Evolutionary conservation across 2,888 invertebrate genomes (phyloP), one percentile per base, ranked within the genome.

Genomic region (Macrophya annulata): DNA sequence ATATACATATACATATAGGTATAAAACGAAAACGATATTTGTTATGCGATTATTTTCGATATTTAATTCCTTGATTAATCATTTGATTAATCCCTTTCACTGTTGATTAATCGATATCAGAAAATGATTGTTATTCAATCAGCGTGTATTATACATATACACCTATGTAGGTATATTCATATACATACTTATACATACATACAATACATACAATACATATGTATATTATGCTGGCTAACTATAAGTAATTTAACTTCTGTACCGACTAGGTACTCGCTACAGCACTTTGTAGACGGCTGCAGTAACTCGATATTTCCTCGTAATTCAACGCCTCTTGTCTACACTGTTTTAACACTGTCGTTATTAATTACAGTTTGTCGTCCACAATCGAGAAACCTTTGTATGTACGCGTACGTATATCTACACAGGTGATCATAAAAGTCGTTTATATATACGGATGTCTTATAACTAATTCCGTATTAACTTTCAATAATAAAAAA

Each of bases 241-340:
- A n/a, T 31, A 74, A 74, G 72, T 74, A 74, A 45, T 43, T 74
- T 45, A 74, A 25, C 72, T 74, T 45, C 10, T 74, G 21, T 40
- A 74, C 21, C 40, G 40, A 45, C 72, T 74, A 21, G 40, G 37
- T 62, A 62, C 62, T 25, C 62, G 48, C 8, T 12, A 21, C 43
- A 45, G 72, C 21, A 74, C 55, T 48, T 77, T 77, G 55, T 55
- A 77, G 48, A 77, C 31, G 37, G 51, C n/a, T 37, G 31, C 31
- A 4, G 68, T 74, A 77, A 77, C 77, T 31, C 77, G 77, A 77
- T 77, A 77, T 55, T 77, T 77, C 77, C 77, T 77, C 77, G 77
- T 77, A 77, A 77, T 77, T 37, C 77, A 77, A 77, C 77, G 55
- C 77, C 40, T 25, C 77, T 77, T 77, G 21, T 76, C 48, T 45